Evolutionary conservation across 2,888 invertebrate genomes (phyloP), one percentile per base, ranked within the genome.

Genomic region (Colletes collaris): DNA sequence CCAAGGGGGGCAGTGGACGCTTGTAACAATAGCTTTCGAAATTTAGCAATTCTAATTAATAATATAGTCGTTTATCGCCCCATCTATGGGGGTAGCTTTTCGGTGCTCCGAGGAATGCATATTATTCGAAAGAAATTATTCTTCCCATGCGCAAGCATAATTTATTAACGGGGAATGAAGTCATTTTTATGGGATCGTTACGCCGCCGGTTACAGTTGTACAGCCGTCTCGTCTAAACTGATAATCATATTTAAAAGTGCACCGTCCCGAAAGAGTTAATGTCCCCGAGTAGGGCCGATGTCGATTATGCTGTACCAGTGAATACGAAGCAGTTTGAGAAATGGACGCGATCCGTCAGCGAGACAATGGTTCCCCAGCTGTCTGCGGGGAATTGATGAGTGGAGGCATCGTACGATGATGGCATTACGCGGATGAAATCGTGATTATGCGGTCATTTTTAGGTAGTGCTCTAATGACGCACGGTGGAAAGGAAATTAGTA

Each of bases 281-380:
- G 79, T 62, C 46, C 52, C 67, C 60, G 50, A 56, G 35, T 19
- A 65, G 68, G 71, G 56, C 66, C 60, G 70, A 74, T 65, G 79
- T 69, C 84, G 85, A 87, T 88, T 87, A 84, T 82, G 80, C 82
- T 85, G 81, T 84, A 79, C 35, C 67, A 72, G 68, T 75, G 81
- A 78, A 70, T 63, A 77, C 67, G 58, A 62, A 60, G 62, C 55
- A 60, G 68, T 59, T 27, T 81, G 76, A 82, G 76, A 82, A 76
- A 84, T 82, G 76, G 69, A 69, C 76, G 62, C 72, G 82, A 85
- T 84, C 79, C 82, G 74, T 84, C 79, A 79, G 58, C 70, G 73
- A 82, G 82, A 84, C 84, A 84, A 84, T 84, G 81, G 70, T 67
- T 84, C 68, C 81, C 58, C 59, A 70, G 64, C 80, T 79, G 69